A percentile compares a stretch with the other conserved stretches of the same genome.
Evolutionary conservation across 2,888 invertebrate species (phyloP).

Genomic region (Ephialtes manifestator): DNA sequence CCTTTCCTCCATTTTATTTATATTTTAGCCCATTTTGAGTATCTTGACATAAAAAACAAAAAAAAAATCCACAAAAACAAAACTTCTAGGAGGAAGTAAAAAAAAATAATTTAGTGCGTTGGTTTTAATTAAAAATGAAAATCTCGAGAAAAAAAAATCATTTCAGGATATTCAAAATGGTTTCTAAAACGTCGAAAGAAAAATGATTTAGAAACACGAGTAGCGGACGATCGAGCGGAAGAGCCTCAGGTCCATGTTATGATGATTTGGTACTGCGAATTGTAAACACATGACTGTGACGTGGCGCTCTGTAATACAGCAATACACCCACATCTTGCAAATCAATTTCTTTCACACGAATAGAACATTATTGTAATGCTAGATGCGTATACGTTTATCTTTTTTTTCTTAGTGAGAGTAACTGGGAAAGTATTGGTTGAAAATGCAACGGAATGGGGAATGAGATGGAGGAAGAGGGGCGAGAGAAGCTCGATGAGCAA

Average conservation of each 20-base stretch:
- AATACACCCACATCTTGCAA: neutral
- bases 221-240: neutral
- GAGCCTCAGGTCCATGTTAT: neutral
- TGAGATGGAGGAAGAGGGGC: neutral
- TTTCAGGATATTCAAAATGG: too few species aligned
- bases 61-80: too few species aligned
- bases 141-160: too few species aligned
- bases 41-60: too few species aligned
- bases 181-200: too few species aligned
- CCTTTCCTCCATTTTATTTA: too few species aligned
- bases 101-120: too few species aligned
- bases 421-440: neutral
- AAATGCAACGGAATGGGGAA: neutral
- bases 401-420: neutral
- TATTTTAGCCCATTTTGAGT: too few species aligned
- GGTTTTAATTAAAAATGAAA: too few species aligned
- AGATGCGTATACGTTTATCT: neutral
- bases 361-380: neutral
- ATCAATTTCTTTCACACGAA: neutral
- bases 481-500: slow-evolving; percentile 44
- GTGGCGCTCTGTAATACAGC: neutral
- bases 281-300: slow-evolving; percentile 3
- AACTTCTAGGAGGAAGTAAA: too few species aligned
- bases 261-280: neutral
- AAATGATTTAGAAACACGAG: too few species aligned